These are phyloP conservation scores for Paratrypauchen microcephalus DNA, from an alignment of 2,797 vertebrate species.

Conservation along the genomic window DNA sequence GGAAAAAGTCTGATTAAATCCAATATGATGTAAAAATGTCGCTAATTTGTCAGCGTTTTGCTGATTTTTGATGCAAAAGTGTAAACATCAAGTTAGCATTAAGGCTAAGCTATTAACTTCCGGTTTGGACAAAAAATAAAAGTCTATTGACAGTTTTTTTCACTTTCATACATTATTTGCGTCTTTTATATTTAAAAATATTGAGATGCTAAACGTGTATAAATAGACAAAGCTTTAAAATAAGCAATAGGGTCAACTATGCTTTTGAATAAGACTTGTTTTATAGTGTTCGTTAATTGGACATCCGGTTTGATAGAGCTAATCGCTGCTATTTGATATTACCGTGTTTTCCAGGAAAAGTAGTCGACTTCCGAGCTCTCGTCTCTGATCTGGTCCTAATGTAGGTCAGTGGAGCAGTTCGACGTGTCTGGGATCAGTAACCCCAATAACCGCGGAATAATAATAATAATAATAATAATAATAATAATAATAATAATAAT, in stretches of 20 bases:
- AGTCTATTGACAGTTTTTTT: not conserved
- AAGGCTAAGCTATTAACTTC: conserved; percentile 13
- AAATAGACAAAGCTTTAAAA: not conserved
- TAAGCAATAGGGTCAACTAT: not conserved
- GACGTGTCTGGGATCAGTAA: conserved; percentile 29
- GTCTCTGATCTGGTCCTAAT: conserved; percentile 17
- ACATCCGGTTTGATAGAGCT: conserved; percentile 19
- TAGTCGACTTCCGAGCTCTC: conserved; percentile 36
- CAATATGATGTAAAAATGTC: accelerated
- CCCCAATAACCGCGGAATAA: not conserved
- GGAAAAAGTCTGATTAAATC: accelerated
- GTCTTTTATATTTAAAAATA: no score
- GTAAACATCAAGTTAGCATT: not conserved
- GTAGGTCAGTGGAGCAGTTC: conserved; percentile 56
- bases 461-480: no score
- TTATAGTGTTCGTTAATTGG: not conserved
- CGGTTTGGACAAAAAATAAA: conserved; percentile 3
- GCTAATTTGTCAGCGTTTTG: not conserved
- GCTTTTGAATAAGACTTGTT: not conserved
- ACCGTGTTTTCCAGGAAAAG: conserved; percentile 10
- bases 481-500: no score
- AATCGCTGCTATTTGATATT: accelerated
- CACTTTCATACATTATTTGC: no score
- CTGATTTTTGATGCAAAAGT: conserved; percentile 18
- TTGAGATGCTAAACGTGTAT: not conserved